A percentile compares a stretch with the other conserved stretches of the same genome.
Conservation (phyloP, 2,797 vertebrate genomes). For the Loriculus beryllinus region DNA sequence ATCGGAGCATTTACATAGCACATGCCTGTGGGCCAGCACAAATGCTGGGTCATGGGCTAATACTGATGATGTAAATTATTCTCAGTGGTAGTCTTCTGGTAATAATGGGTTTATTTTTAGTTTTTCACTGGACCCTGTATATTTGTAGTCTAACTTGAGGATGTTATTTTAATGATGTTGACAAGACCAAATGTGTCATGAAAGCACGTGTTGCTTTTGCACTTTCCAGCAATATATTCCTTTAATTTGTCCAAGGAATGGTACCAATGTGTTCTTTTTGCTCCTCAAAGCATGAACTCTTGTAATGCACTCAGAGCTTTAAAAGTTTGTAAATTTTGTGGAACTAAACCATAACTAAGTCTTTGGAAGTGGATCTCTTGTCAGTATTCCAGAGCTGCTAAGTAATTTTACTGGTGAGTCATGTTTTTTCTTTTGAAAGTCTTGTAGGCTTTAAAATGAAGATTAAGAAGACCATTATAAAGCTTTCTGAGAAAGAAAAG, state of each 20-base stretch:
- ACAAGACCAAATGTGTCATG: neutral
- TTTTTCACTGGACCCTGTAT: neutral
- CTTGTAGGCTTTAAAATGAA: neutral
- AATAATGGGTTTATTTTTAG: neutral
- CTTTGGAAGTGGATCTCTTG: neutral
- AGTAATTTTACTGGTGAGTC: neutral
- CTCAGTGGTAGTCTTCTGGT: neutral
- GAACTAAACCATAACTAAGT: neutral
- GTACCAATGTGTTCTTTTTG: neutral
- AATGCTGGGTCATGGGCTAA: neutral
- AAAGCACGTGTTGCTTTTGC: neutral
- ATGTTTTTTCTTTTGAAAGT: neutral
- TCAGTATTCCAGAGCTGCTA: neutral
- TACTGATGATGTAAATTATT: neutral
- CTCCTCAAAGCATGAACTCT: neutral
- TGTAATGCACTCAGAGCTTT: neutral
- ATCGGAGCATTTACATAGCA: conserved; percentile 12
- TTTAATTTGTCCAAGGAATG: neutral
- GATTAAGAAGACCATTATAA: neutral
- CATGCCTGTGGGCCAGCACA: accelerated
- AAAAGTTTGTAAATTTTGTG: neutral
- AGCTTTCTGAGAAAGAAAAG: neutral
- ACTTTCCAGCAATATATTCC: neutral
- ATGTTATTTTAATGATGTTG: neutral
- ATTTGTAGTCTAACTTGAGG: neutral